Conservation (phyloP, 2,888 invertebrate genomes). For the Synanthedon vespiformis region DNA sequence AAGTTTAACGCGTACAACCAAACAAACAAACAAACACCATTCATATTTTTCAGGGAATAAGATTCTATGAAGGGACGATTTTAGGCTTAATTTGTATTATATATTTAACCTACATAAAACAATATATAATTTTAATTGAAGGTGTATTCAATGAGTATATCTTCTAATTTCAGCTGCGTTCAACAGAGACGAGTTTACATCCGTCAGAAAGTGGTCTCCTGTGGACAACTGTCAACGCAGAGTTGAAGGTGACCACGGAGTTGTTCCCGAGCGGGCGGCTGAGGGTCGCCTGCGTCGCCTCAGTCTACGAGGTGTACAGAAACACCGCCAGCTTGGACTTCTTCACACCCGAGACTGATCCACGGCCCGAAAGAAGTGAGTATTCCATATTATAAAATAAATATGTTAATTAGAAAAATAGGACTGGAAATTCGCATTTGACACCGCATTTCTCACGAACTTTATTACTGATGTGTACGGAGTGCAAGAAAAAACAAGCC, state of each 20-base stretch:
- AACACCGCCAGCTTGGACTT: slow-evolving; percentile 77
- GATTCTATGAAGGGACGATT: too few relatives aligned
- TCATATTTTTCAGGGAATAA: too few relatives aligned
- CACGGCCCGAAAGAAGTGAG: slow-evolving; percentile 83
- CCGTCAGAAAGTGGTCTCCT: slow-evolving; percentile 59
- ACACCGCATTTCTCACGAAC: too few relatives aligned
- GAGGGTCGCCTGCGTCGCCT: slow-evolving; percentile 78
- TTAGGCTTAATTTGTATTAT: too few relatives aligned
- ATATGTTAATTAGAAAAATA: too few relatives aligned
- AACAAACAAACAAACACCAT: too few relatives aligned
- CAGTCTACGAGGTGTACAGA: slow-evolving; percentile 77
- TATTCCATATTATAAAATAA: slow-evolving; percentile 3
- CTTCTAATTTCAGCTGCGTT: slow-evolving; percentile 37
- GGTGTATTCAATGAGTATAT: slow-evolving; percentile 1
- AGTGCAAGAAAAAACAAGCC: too few relatives aligned
- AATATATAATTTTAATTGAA: too few relatives aligned
- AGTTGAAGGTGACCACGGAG: slow-evolving; percentile 65
- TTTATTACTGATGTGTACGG: too few relatives aligned
- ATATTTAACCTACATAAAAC: too few relatives aligned
- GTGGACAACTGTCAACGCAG: slow-evolving; percentile 72
- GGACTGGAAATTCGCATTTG: too few relatives aligned
- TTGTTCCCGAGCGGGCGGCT: slow-evolving; percentile 75
- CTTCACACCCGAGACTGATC: slow-evolving; percentile 79
- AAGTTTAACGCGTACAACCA: too few relatives aligned
- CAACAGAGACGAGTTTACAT: slow-evolving; percentile 50